Base-by-base conservation (phyloP, 2,113 vertebrate genomes). In the Cardinalis cardinalis region DNA sequence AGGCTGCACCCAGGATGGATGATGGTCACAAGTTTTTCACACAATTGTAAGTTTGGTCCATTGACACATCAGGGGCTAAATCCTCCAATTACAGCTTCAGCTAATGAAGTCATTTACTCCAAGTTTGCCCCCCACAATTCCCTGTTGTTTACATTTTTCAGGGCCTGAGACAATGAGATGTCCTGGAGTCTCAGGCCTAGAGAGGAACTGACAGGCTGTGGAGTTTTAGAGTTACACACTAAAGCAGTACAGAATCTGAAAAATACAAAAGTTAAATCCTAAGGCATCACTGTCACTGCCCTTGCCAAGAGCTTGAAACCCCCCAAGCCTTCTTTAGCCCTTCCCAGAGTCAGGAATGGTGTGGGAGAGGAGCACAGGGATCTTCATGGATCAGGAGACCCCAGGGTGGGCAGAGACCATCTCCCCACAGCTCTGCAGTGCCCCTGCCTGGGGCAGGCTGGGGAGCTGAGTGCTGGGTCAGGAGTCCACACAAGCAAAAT, bases 301-400 rank as follows among this genome's bases (percentile, higher is more conserved):
- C 52, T 55, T 86, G 69, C 32, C 76, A 43, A 46, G 38, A n/a
- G 17, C 6, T 19, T 77, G 44, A 7, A 64, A 36, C 46, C 44
- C 24, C 63, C 40, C 13, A 23, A 11, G 0, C 2, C 23, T 59
- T 31, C 38, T 41, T 34, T 1, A 56, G 40, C 43, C 65, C 12
- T 31, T 26, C 4, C 23, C 9, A 51, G 31, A 0, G 4, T 10
- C 28, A 32, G n/a, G 69, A 40, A 1, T 36, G 53, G 48, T 52
- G 4, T 17, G 3, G 1, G 6, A 73, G 23, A 48, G 43, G 24
- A 63, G 46, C 44, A 8, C 21, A 14, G n/a, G 0, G 3, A 36
- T 31, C 49, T 19, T 8, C 56, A 13, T 3, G 65, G 52, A 19
- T 23, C 60, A 52, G 41, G 66, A 56, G 76, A 36, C 32, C 4